These are phyloP conservation scores for Lycaena phlaeas DNA, from an alignment of 2,888 invertebrate species.

Conservation along the genomic window DNA sequence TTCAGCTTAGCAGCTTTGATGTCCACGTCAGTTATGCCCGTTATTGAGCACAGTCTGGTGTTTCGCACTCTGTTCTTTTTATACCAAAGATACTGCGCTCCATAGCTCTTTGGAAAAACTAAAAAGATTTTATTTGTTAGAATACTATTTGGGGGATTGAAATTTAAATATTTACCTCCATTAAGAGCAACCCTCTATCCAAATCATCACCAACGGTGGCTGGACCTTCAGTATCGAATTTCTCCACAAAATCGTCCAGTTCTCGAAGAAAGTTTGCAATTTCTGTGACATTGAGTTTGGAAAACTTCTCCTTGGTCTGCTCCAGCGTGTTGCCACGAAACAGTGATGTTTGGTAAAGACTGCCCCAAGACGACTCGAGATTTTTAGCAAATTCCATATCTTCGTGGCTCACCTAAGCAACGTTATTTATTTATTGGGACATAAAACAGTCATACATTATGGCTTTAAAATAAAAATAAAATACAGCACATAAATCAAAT, in stretches of 20 bases:
- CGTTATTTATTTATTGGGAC: neutral
- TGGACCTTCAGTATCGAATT: constrained; percentile 85
- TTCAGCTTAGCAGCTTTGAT: too few species aligned
- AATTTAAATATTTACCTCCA: constrained; percentile 80
- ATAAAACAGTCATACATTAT: too few species aligned
- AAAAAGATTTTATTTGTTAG: too few species aligned
- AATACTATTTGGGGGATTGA: too few species aligned
- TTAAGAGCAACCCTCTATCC: constrained; percentile 78
- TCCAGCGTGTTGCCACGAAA: constrained; percentile 80
- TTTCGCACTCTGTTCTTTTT: too few species aligned
- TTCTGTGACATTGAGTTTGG: constrained; percentile 83
- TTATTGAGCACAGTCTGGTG: too few species aligned
- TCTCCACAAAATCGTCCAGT: constrained; percentile 77
- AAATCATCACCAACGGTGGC: constrained; percentile 84
- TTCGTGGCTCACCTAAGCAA: constrained; percentile 55
- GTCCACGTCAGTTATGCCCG: too few species aligned
- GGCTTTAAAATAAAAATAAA: too few species aligned
- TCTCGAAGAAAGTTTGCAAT: constrained; percentile 79
- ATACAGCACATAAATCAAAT: too few species aligned
- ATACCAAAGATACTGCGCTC: too few species aligned
- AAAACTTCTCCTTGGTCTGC: constrained; percentile 89
- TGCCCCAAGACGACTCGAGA: constrained; percentile 79
- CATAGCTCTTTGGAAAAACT: too few species aligned
- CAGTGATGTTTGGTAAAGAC: constrained; percentile 77
- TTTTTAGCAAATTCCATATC: constrained; percentile 72